These are phyloP conservation scores for Popillia japonica DNA, from an alignment of 1,140 invertebrate species.

Conservation along the genomic window DNA sequence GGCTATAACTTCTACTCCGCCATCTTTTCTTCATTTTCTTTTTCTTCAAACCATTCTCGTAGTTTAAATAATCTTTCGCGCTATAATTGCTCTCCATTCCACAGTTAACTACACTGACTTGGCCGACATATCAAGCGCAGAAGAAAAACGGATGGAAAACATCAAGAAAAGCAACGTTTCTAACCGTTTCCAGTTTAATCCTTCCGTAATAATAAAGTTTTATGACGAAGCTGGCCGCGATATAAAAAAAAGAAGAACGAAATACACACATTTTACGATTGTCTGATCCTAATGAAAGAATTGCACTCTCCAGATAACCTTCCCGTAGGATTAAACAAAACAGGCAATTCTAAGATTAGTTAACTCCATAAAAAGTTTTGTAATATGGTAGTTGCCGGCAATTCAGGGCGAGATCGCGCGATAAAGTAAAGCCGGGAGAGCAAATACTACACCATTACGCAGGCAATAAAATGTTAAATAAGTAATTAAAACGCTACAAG, in stretches of 20 bases:
- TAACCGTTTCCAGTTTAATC: constrained; percentile 9
- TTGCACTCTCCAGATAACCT: constrained; percentile 29
- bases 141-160: neutral
- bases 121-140: neutral
- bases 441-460: constrained; percentile 50
- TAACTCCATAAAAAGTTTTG: constrained; percentile 39
- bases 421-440: constrained; percentile 41
- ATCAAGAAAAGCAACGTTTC: neutral
- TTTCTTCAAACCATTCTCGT: no score
- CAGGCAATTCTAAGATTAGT: constrained; percentile 36
- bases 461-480: constrained; percentile 54
- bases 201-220: constrained; percentile 28
- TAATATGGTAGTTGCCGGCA: constrained; percentile 37
- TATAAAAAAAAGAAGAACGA: constrained; percentile 3
- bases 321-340: constrained; percentile 38
- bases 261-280: constrained; percentile 29
- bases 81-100: no score
- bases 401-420: constrained; percentile 19
- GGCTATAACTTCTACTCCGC: no score
- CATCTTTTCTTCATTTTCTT: no score
- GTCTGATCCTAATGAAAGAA: constrained; percentile 36
- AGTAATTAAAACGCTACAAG: constrained; percentile 51
- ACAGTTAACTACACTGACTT: neutral
- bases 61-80: no score
- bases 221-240: neutral